phyloP scores from a whole-genome alignment of 2,113 vertebrate species.

The Holacanthus passer region DNA sequence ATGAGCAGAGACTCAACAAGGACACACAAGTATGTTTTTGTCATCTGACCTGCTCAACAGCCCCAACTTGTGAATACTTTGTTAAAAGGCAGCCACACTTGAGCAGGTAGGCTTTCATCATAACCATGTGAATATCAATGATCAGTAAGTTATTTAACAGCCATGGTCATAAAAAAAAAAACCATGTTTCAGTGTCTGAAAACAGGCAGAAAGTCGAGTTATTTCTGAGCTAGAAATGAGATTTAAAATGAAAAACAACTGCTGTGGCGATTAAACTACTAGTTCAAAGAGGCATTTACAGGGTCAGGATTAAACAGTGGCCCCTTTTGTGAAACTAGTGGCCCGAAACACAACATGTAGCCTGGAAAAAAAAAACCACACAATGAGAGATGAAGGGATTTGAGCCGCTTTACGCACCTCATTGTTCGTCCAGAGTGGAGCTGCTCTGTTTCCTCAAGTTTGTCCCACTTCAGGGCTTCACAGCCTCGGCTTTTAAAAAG shows the following conservation, averaged over 20 bases:
- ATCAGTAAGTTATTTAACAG: not conserved
- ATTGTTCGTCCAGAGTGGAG: slow-evolving; percentile 84
- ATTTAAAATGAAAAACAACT: slow-evolving; percentile 4
- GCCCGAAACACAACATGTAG: slow-evolving; percentile 57
- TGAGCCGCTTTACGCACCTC: slow-evolving; percentile 81
- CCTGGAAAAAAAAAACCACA: slow-evolving; percentile 65
- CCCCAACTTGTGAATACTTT: slow-evolving; percentile 6
- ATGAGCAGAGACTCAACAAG: not conserved
- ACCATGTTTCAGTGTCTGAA: no score
- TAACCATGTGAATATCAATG: not conserved
- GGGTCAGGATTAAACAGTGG: slow-evolving; percentile 6
- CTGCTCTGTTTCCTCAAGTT: slow-evolving; percentile 79
- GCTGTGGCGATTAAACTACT: not conserved
- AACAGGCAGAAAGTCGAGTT: not conserved
- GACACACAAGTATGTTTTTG: slow-evolving; percentile 40
- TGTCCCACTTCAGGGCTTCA: slow-evolving; percentile 68
- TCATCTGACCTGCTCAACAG: slow-evolving; percentile 43
- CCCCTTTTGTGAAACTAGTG: slow-evolving; percentile 43
- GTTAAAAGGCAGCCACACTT: not conserved
- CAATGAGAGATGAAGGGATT: slow-evolving; percentile 76
- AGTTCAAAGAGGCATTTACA: not conserved
- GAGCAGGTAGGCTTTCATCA: slow-evolving; percentile 21
- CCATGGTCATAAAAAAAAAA: slow-evolving; percentile 27
- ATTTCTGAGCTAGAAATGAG: not conserved
- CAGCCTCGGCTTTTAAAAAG: slow-evolving; percentile 53